phyloP scores from a whole-genome alignment of 2,888 invertebrate genomes.

The Epinotia brunnichana region DNA sequence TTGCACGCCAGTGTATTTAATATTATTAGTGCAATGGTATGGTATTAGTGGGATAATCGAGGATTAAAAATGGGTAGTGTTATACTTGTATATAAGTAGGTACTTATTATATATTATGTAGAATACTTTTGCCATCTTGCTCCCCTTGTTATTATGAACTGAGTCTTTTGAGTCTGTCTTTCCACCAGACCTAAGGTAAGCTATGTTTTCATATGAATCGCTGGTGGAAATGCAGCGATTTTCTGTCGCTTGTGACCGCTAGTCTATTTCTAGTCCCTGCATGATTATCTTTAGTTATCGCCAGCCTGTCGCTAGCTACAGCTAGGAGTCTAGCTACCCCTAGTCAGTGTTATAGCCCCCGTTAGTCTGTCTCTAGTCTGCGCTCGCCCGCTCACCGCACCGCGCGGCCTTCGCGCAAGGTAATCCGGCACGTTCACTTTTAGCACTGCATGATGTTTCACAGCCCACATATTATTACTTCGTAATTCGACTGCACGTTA shows the following conservation, averaged over 20 bases:
- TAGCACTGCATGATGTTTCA: slow-evolving; percentile 31
- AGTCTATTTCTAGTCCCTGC: background rate
- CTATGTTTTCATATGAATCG: background rate
- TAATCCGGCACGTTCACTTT: slow-evolving; percentile 40
- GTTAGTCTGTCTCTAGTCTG: slow-evolving; percentile 12
- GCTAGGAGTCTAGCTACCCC: slow-evolving; percentile 1
- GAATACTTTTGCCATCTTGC: background rate
- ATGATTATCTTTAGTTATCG: background rate
- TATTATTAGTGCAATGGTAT: background rate
- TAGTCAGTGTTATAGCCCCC: slow-evolving; percentile 6
- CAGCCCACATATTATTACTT: slow-evolving; percentile 34
- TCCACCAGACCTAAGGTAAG: background rate
- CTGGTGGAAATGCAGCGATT: background rate
- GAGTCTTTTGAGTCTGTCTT: background rate
- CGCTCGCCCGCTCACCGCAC: slow-evolving; percentile 23
- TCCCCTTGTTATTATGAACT: background rate
- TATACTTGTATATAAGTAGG: background rate
- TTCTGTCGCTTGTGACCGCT: background rate
- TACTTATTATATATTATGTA: background rate
- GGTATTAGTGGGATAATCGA: background rate
- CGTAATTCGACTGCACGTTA: slow-evolving; percentile 31
- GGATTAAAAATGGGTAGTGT: background rate
- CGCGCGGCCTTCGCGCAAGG: slow-evolving; percentile 25
- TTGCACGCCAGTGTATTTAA: no score
- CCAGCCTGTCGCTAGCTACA: background rate